Percentiles rank a stretch among this genome's conserved stretches.
phyloP scores from a whole-genome alignment of 1,140 invertebrate genomes.

The Callitettix versicolor region DNA sequence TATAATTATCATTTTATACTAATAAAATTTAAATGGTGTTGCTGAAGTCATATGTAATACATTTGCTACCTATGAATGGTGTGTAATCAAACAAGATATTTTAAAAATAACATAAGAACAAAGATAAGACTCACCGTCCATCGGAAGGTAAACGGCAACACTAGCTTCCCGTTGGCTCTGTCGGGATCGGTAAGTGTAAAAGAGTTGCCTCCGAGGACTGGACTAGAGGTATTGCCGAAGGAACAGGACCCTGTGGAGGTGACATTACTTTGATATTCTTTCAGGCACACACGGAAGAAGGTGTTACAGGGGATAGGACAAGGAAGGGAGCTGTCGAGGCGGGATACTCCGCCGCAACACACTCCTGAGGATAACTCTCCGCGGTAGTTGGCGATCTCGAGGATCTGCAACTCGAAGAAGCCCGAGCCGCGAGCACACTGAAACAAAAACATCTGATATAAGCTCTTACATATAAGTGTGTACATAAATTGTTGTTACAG shows the following conservation, averaged over 20 bases:
- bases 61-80: too few relatives aligned
- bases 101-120: too few relatives aligned
- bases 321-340: slow-evolving; percentile 28
- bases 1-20: too few relatives aligned
- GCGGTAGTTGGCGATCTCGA: slow-evolving; percentile 77
- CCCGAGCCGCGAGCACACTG: slow-evolving; percentile 66
- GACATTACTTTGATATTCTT: slow-evolving; percentile 81
- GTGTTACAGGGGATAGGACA: slow-evolving; percentile 59
- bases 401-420: slow-evolving; percentile 82
- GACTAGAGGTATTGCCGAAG: slow-evolving; percentile 77
- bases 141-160: slow-evolving; percentile 75
- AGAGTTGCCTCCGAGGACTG: slow-evolving; percentile 73
- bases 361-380: slow-evolving; percentile 66
- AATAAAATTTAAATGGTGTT: too few relatives aligned
- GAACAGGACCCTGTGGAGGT: slow-evolving; percentile 73
- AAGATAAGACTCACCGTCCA: slow-evolving; percentile 87
- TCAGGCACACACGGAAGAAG: slow-evolving; percentile 77
- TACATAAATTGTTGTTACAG: too few relatives aligned
- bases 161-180: slow-evolving; percentile 51
- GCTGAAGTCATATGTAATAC: too few relatives aligned
- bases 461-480: too few relatives aligned
- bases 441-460: slow-evolving; percentile 28
- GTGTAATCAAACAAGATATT: too few relatives aligned
- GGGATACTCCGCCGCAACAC: slow-evolving; percentile 60
- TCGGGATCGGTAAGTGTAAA: slow-evolving; percentile 73